phyloP scores from a whole-genome alignment of 2,797 vertebrate genomes.

The Coreius guichenoti region DNA sequence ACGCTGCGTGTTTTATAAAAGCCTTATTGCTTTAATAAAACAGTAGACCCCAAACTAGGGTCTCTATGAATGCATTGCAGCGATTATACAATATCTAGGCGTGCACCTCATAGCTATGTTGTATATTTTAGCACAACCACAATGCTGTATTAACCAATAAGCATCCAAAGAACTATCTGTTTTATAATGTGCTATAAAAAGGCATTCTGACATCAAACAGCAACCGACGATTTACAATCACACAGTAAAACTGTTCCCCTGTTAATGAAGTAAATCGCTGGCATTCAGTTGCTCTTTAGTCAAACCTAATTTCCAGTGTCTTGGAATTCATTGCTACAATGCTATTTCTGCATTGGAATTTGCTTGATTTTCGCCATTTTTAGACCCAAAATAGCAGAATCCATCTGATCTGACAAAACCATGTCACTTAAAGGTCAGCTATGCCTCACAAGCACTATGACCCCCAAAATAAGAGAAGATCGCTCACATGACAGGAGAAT shows the following conservation, averaged over 20 bases:
- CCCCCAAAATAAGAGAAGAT: slow-evolving; percentile 55
- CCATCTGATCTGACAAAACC: slow-evolving; percentile 60
- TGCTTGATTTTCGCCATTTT: slow-evolving; percentile 66
- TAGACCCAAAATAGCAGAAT: slow-evolving; percentile 59
- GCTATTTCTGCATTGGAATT: slow-evolving; percentile 67
- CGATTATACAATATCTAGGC: not conserved
- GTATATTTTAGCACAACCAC: not conserved
- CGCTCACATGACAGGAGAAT: slow-evolving; percentile 66
- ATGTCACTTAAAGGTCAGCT: slow-evolving; percentile 60
- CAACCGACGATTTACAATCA: not conserved
- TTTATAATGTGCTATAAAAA: slow-evolving; percentile 8
- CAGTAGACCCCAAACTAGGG: not conserved
- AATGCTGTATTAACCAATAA: not conserved
- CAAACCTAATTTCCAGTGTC: slow-evolving; percentile 66
- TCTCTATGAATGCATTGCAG: not conserved
- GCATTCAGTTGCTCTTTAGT: slow-evolving; percentile 65
- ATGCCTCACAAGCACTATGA: slow-evolving; percentile 37
- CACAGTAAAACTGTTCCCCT: slow-evolving; percentile 10
- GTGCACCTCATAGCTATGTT: not conserved
- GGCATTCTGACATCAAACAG: slow-evolving; percentile 1
- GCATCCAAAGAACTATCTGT: not conserved
- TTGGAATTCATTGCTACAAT: slow-evolving; percentile 62
- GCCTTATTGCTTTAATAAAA: slow-evolving; percentile 9
- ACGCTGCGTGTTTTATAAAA: not conserved
- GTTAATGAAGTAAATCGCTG: slow-evolving; percentile 47